Evolutionary conservation across 2,888 invertebrate species (phyloP), one percentile per base, ranked within the genome.

Genomic region (Polyommatus iphigenia): DNA sequence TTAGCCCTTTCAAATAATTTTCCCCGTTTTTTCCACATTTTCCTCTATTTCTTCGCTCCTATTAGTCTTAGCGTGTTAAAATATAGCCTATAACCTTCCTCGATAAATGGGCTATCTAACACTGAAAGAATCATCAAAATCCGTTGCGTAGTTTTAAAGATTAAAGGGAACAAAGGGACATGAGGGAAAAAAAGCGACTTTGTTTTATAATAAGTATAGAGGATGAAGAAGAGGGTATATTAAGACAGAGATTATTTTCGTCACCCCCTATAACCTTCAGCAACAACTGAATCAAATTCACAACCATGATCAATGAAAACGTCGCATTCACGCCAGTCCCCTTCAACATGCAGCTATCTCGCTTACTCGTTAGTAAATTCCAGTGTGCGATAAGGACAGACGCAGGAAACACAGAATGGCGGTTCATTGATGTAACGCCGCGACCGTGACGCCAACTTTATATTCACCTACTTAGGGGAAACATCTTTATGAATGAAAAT

Each of bases 371-470:
- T 79, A 79, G 80, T 78, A 80, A 78, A 76, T 24, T 54, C 20
- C 81, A 78, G 85, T 80, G 86, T 80, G 85, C 80, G 85, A 90
- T 81, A 87, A 85, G 84, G 89, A 89, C 80, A 81, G 85, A 85
- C 82, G 84, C 87, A 89, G 92, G 92, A 92, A 91, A 78, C 86
- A 85, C 85, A 87, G 90, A 90, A 90, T 90, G 89, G 85, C 86
- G 85, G 85, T 87, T 91, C 92, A 92, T 90, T 89, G 87, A 89
- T 85, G 87, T 89, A 50, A 59, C 73, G 71, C 72, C 46, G 36
- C 36, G 59, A 46, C 72, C 72, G 77, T 59, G 77, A 54, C 50
- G 71, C 57, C 41, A 77, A 77, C 57, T 57, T 72, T 62, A 67
- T 62, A 36, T 62, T 62, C 46, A 62, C 67, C 62, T 13, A 62